These are phyloP conservation scores for Zalophus californianus DNA, from an alignment of 2,797 vertebrate species.

Conservation along the genomic window DNA sequence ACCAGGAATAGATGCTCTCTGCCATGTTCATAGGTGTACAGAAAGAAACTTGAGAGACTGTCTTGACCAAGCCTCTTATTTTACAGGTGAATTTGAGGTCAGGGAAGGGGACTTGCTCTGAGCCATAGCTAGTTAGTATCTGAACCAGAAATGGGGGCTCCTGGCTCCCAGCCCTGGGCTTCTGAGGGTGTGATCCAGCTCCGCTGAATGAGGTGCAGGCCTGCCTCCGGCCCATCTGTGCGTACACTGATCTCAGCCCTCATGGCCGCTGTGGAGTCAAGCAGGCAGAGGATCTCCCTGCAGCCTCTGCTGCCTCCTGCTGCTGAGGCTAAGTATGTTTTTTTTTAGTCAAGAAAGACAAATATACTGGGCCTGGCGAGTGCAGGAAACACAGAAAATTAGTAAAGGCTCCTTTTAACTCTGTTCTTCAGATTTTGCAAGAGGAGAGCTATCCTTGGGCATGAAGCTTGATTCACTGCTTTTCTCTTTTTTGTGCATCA, in stretches of 20 bases:
- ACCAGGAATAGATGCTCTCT: background rate
- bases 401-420: background rate
- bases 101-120: background rate
- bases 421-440: background rate
- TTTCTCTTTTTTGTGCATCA: background rate
- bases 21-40: background rate
- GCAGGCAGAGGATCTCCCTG: background rate
- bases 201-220: too few relatives aligned
- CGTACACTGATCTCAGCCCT: background rate
- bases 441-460: background rate
- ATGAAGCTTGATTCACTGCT: background rate
- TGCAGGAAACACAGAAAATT: background rate
- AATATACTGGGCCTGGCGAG: background rate
- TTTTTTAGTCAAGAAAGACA: background rate
- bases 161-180: background rate
- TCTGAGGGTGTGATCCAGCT: background rate
- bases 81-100: background rate
- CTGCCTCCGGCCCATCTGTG: background rate
- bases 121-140: background rate
- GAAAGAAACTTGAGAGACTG: background rate
- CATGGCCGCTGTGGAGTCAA: background rate
- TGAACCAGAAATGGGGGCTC: background rate
- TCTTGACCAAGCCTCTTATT: background rate
- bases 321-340: background rate
- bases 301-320: conserved; percentile 69